Conservation (phyloP, 2,888 invertebrate species). For the Matsumyia berberina region DNA sequence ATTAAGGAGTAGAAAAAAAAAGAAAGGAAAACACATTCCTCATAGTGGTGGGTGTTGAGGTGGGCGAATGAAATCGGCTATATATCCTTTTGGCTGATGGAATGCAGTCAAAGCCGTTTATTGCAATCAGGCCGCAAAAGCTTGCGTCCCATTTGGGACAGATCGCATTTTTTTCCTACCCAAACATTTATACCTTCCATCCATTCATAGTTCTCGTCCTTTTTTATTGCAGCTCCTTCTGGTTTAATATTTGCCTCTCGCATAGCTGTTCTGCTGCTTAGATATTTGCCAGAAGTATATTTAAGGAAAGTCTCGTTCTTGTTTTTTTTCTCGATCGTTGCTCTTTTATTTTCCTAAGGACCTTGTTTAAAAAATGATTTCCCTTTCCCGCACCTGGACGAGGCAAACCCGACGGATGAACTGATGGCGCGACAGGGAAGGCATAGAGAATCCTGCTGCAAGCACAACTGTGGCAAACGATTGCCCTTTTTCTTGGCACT, state of each 20-base stretch:
- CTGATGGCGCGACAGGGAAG: background rate
- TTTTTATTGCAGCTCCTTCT: conserved; percentile 35
- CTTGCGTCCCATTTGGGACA: conserved; percentile 49
- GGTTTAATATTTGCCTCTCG: conserved; percentile 64
- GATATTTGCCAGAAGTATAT: conserved; percentile 52
- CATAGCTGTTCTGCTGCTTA: conserved; percentile 22
- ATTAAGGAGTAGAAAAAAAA: conserved; percentile 25
- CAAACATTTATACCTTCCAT: background rate
- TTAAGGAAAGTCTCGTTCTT: conserved; percentile 38
- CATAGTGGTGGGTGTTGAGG: too few relatives aligned
- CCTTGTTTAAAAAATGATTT: conserved; percentile 48
- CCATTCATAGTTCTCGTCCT: background rate
- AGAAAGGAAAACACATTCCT: background rate
- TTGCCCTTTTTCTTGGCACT: conserved; percentile 61
- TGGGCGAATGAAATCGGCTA: background rate
- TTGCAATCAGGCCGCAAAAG: conserved; percentile 61
- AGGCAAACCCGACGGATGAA: background rate
- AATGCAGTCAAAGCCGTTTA: conserved; percentile 65
- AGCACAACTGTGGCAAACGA: conserved; percentile 33
- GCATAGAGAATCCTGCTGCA: conserved; percentile 7
- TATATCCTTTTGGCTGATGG: conserved; percentile 53
- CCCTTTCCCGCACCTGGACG: conserved; percentile 43
- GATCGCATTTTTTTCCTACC: conserved; percentile 12
- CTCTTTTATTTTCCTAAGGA: conserved; percentile 38
- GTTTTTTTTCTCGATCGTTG: conserved; percentile 9